Conservation (phyloP, 1,140 invertebrate genomes). For the Andrena cerasifolii region DNA sequence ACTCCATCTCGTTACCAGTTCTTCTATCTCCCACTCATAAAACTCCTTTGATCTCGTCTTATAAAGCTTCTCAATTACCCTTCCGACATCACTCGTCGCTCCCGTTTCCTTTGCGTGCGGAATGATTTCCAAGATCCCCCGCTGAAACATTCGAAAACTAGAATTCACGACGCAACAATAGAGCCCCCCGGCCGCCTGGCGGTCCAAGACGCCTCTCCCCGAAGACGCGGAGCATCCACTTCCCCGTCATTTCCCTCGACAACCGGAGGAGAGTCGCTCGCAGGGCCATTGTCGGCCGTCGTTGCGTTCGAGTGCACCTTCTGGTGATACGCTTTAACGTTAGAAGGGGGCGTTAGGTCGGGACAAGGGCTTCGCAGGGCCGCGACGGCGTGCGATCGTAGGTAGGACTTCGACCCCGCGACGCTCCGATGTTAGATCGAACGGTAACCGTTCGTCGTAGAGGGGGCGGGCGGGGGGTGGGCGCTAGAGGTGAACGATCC, state of each 20-base stretch:
- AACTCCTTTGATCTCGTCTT: too few species aligned
- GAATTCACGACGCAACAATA: neutral
- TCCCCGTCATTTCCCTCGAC: constrained; percentile 20
- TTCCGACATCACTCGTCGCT: too few species aligned
- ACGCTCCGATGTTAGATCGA: constrained; percentile 17
- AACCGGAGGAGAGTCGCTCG: constrained; percentile 27
- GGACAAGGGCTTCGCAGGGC: neutral
- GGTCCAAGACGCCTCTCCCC: neutral
- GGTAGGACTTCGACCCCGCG: constrained; percentile 28
- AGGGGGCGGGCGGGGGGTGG: neutral
- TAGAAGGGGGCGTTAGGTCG: constrained; percentile 15
- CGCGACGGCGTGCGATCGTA: constrained; percentile 8
- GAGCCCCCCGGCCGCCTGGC: neutral
- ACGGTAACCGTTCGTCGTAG: neutral
- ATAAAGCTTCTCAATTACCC: too few species aligned
- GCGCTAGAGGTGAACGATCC: constrained; percentile 42
- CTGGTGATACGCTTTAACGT: constrained; percentile 8
- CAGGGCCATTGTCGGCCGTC: constrained; percentile 37
- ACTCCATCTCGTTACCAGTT: too few species aligned
- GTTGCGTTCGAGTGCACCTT: constrained; percentile 23
- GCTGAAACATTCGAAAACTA: neutral
- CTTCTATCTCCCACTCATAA: too few species aligned
- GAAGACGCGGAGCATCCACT: constrained; percentile 21
- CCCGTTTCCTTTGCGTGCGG: too few species aligned
- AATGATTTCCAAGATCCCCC: too few species aligned